phyloP scores from a whole-genome alignment of 2,113 vertebrate genomes.

The Hydrochoerus hydrochaeris region DNA sequence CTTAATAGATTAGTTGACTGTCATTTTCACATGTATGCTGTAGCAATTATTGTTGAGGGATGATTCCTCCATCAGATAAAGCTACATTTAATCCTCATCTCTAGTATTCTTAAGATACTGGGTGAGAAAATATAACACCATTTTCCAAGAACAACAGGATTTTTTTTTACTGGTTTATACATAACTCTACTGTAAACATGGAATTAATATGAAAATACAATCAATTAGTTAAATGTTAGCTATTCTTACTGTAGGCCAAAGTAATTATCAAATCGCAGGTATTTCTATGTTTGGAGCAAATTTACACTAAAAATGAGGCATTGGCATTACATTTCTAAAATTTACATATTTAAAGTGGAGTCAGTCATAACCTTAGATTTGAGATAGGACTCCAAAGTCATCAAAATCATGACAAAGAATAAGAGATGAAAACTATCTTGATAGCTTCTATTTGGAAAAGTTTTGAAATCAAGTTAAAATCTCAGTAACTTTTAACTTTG shows the following conservation, averaged over 20 bases:
- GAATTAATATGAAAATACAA: slow-evolving; percentile 75
- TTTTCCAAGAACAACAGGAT: background rate
- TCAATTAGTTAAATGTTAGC: slow-evolving; percentile 73
- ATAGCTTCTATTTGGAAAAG: slow-evolving; percentile 45
- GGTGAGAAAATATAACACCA: slow-evolving; percentile 66
- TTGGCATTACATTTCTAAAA: slow-evolving; percentile 54
- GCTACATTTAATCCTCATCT: slow-evolving; percentile 57
- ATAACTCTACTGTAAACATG: slow-evolving; percentile 71
- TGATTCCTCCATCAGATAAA: slow-evolving; percentile 48
- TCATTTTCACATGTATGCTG: slow-evolving; percentile 64
- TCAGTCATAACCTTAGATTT: slow-evolving; percentile 68
- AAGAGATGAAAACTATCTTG: slow-evolving; percentile 55
- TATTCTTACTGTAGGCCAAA: slow-evolving; percentile 44
- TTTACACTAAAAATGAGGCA: slow-evolving; percentile 68
- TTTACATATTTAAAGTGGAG: slow-evolving; percentile 78
- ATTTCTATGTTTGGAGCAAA: slow-evolving; percentile 51
- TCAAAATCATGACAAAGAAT: slow-evolving; percentile 52
- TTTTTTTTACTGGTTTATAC: slow-evolving; percentile 62
- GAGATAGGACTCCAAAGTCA: slow-evolving; percentile 60
- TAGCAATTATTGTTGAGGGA: slow-evolving; percentile 17
- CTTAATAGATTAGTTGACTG: slow-evolving; percentile 65
- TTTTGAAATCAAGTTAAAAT: slow-evolving; percentile 46
- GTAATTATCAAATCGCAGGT: slow-evolving; percentile 60
- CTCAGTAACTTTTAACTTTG: background rate
- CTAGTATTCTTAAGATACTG: slow-evolving; percentile 35